These are phyloP conservation scores for Globodera ellingtonae DNA, from an alignment of 1,140 invertebrate species.

Conservation along the genomic window DNA sequence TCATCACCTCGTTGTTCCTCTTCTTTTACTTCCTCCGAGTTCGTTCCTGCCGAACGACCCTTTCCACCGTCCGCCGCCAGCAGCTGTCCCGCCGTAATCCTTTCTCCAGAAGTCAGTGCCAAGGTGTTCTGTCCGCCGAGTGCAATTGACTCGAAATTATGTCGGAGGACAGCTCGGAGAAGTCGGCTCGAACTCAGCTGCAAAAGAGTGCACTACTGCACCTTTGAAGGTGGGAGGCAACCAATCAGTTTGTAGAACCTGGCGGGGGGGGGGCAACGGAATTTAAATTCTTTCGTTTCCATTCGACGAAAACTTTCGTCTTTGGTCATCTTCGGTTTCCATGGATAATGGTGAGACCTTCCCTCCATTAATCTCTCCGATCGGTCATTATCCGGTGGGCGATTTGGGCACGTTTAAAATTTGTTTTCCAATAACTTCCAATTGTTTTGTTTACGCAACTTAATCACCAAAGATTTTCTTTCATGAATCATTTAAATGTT, in stretches of 20 bases:
- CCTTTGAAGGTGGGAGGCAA: slow-evolving; percentile 38
- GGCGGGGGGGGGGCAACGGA: neutral
- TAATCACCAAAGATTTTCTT: slow-evolving; percentile 7
- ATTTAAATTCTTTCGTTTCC: neutral
- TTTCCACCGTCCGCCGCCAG: neutral
- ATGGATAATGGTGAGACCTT: neutral
- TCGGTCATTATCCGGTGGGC: too few relatives aligned
- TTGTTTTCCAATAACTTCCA: neutral
- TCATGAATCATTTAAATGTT: neutral
- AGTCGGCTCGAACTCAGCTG: slow-evolving; percentile 40
- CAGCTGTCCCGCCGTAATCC: slow-evolving; percentile 15
- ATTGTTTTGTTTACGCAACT: slow-evolving; percentile 10
- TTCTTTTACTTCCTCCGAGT: neutral
- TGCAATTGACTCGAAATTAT: slow-evolving; percentile 43
- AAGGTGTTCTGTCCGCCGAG: slow-evolving; percentile 54
- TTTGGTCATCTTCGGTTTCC: neutral
- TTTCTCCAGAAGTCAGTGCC: slow-evolving; percentile 41
- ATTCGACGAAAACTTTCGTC: too few relatives aligned
- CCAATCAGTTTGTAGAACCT: neutral
- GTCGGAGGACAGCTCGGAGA: slow-evolving; percentile 38
- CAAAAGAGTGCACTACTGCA: slow-evolving; percentile 47
- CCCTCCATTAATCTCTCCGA: neutral
- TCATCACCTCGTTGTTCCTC: slow-evolving; percentile 24
- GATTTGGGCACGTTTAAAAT: neutral
- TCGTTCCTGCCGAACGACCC: neutral